Evolutionary conservation across 2,113 vertebrate genomes (phyloP), one percentile per base, ranked within the genome.

Genomic region (Lepus timidus): DNA sequence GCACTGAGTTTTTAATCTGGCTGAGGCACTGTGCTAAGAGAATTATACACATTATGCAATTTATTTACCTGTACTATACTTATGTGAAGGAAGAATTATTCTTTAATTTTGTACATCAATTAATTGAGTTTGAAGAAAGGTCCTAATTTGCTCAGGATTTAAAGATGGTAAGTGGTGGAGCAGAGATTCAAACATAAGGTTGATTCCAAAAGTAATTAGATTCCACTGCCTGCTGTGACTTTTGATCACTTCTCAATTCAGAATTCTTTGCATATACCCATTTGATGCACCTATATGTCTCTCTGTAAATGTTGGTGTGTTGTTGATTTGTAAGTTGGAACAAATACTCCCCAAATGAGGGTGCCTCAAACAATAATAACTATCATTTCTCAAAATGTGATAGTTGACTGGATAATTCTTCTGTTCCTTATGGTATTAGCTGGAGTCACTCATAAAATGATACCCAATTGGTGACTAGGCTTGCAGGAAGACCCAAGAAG

Each of bases 61-160:
- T 80, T 74, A 78, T 88, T 62, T 80, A 83, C 29, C 14, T 73
- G 75, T 90, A 81, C 11, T 64, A n/a, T 67, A 83, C 3, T 29
- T 27, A 49, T 79, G 29, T 84, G 68, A 91, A 70, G 27, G 13
- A 88, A 29, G 44, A 62, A 64, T 52, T 33, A 67, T 80, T 92
- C 81, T 86, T 83, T 88, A 19, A 23, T 44, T 36, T 80, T 27
- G 64, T 25, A 70, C 20, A 83, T 65, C 65, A 90, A 71, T n/a
- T 79, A 91, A 73, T 17, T 58, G 44, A 91, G 91, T 64, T 31
- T 31, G 29, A 58, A 95, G 84, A 61, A 86, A 91, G 19, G 3
- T 51, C 31, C 73, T 17, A 9, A 73, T 25, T 88, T 88, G 13
- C 27, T 33, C 20, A 64, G 86, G 9, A 16, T 80, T 44, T 23